These are phyloP conservation scores for Lepidochrysops patricia DNA, from an alignment of 2,888 invertebrate species.

Conservation along the genomic window DNA sequence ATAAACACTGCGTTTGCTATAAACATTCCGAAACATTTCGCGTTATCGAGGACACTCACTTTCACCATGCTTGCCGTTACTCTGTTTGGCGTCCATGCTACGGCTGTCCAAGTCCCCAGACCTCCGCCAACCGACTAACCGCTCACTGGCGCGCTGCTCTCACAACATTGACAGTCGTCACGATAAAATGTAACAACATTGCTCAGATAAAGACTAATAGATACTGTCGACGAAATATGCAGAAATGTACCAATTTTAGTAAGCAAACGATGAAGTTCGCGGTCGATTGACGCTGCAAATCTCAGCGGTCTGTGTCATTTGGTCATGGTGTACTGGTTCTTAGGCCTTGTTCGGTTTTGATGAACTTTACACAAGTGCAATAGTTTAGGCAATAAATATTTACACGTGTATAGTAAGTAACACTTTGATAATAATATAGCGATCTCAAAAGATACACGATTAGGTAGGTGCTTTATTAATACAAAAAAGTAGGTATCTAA, in stretches of 20 bases:
- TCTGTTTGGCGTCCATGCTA: conserved; percentile 24
- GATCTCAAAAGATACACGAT: no score
- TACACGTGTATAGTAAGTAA: no score
- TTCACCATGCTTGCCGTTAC: conserved; percentile 41
- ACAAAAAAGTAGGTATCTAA: no score
- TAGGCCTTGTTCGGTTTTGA: not conserved
- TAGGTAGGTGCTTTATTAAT: no score
- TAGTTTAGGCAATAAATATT: no score
- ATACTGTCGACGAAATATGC: not conserved
- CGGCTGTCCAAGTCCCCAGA: conserved; percentile 32
- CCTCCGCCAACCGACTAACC: conserved; percentile 32
- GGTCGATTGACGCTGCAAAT: not conserved
- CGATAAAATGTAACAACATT: not conserved
- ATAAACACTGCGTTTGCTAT: no score
- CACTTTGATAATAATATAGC: no score
- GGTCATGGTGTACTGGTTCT: conserved; percentile 1
- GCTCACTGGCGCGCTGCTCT: not conserved
- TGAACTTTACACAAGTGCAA: not conserved
- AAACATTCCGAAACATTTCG: conserved; percentile 5
- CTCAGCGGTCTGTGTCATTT: not conserved
- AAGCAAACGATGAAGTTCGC: not conserved
- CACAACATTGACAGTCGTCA: not conserved
- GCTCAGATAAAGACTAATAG: not conserved
- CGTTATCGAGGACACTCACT: conserved; percentile 31
- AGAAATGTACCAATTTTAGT: not conserved